Base-by-base conservation (phyloP, 1,140 invertebrate genomes). In the Ceratosolen fusciceps region DNA sequence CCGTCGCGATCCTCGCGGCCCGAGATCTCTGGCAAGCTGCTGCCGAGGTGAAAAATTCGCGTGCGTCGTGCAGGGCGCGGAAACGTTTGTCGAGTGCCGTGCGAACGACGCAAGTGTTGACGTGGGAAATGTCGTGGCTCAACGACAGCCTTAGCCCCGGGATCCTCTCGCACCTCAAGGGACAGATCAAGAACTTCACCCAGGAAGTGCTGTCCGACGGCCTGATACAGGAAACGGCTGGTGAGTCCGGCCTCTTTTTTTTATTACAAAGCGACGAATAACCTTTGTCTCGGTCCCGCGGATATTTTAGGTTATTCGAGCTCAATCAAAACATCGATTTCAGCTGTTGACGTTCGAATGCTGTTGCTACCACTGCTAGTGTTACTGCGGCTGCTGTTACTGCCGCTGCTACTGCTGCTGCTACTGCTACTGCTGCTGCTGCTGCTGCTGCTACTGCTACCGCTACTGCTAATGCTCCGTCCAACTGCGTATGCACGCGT, bases 101-200 rank as follows among this genome's bases (percentile, higher is more conserved):
- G 31, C 34, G 56, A 60, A 77, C 74, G 80, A 49, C 39, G 65
- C 0, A 62, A 83, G 49, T 86, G 86, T 88, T 84, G 85, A 89
- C 88, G 87, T 88, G 88, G 86, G 92, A 91, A 90, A 95, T 95
- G 94, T 93, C 94, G 89, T 95, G 95, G 94, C 91, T 95, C 79
- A 95, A 94, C 85, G 92, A 94, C 70, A 93, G 94, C 84, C 93
- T 94, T 83, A 83, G 90, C 77, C 94, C 94, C 88, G 31, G 31
- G 14, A 65, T 65, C 31, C 91, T 95, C 79, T 94, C 91, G 86
- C 93, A 90, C 91, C 89, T 95, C 82, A 95, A 94, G 87, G 94
- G 94, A 83, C 94, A 95, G 88, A 92, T 95, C 80, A 93, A 93
- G 16, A 95, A 91, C 88, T 93, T 95, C 84, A 94, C 94, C 79